These are phyloP conservation scores for Sphenodon punctatus DNA, from an alignment of 2,797 vertebrate genomes.

Conservation along the genomic window DNA sequence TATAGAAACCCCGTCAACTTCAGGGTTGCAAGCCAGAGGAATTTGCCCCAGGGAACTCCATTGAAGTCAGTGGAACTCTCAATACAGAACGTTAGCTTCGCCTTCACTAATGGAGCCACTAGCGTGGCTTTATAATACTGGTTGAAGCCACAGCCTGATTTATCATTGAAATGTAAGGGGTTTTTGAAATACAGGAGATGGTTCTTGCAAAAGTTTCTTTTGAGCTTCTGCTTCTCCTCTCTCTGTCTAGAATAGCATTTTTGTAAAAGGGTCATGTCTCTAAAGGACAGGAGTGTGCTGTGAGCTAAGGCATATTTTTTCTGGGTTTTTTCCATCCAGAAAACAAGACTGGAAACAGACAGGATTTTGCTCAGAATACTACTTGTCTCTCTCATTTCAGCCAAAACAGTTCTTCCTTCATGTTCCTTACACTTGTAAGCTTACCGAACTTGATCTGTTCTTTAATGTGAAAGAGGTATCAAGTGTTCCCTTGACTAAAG, in stretches of 20 bases:
- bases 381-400: slow-evolving; percentile 4
- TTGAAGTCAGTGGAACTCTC: too few relatives aligned
- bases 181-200: background rate
- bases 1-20: too few relatives aligned
- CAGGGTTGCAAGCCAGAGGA: too few relatives aligned
- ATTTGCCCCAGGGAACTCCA: too few relatives aligned
- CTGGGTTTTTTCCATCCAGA: background rate
- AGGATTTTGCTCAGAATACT: background rate
- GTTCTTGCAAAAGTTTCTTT: too few relatives aligned
- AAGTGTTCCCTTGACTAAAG: slow-evolving; percentile 28
- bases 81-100: too few relatives aligned
- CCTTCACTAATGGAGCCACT: too few relatives aligned
- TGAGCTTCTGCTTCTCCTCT: too few relatives aligned
- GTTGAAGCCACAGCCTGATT: background rate
- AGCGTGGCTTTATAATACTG: too few relatives aligned
- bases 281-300: background rate
- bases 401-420: background rate
- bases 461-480: slow-evolving; percentile 5
- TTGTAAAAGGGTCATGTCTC: too few relatives aligned
- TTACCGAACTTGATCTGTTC: background rate
- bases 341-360: background rate
- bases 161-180: background rate
- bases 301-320: background rate
- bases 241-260: too few relatives aligned
- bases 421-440: slow-evolving; percentile 19